Conservation (phyloP, 1,140 invertebrate genomes). For the Drosophila sucinea region DNA sequence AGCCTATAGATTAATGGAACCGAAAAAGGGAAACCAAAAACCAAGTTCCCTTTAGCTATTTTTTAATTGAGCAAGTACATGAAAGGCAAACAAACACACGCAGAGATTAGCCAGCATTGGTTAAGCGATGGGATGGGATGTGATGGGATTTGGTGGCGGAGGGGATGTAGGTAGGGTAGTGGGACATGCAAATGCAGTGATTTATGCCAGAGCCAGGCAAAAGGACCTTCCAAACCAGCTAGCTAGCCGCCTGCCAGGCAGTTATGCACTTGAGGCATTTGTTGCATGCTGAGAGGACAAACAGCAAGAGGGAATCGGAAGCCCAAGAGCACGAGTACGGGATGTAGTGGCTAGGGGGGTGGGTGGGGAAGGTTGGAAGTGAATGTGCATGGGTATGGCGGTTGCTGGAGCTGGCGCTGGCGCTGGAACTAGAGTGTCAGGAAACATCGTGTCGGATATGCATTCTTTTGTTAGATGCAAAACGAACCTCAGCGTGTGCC, state of each 20-base stretch:
- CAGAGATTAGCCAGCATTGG: constrained; percentile 56
- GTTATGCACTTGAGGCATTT: constrained; percentile 79
- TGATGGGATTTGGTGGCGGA: constrained; percentile 5
- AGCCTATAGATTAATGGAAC: constrained; percentile 65
- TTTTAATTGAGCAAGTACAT: constrained; percentile 77
- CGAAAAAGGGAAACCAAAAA: constrained; percentile 60
- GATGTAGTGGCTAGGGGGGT: neutral
- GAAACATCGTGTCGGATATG: constrained; percentile 68
- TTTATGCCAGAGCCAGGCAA: constrained; percentile 58
- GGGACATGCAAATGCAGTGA: constrained; percentile 75
- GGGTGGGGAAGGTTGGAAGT: constrained; percentile 1
- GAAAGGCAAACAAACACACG: constrained; percentile 54
- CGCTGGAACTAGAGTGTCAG: constrained; percentile 33
- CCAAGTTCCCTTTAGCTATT: constrained; percentile 50
- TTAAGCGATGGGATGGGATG: neutral
- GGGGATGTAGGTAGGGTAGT: constrained; percentile 1
- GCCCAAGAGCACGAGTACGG: neutral
- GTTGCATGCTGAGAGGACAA: constrained; percentile 63
- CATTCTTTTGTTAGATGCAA: constrained; percentile 64
- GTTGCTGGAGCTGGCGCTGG: neutral
- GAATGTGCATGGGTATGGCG: neutral
- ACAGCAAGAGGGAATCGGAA: constrained; percentile 5
- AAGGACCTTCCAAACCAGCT: neutral
- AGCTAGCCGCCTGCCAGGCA: constrained; percentile 41
- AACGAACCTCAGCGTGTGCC: constrained; percentile 23